These are phyloP conservation scores for Nomada hirtipes DNA, from an alignment of 2,888 invertebrate species.

Conservation along the genomic window DNA sequence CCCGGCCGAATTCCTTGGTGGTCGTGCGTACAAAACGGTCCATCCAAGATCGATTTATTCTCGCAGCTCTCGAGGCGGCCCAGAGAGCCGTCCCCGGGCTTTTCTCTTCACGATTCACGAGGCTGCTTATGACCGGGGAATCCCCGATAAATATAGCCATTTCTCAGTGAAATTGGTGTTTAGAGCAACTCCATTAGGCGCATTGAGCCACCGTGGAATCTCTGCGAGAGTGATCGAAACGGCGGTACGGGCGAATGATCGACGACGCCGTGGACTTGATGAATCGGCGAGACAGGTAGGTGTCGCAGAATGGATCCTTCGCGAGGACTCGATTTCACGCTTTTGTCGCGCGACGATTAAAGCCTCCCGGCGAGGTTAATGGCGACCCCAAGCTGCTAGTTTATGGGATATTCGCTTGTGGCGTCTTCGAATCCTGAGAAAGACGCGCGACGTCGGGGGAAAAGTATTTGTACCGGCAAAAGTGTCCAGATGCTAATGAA, in stretches of 20 bases:
- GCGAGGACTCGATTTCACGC: background rate
- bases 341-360: too few relatives aligned
- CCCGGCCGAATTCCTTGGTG: slow-evolving; percentile 63
- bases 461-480: too few relatives aligned
- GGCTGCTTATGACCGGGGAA: background rate
- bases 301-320: background rate
- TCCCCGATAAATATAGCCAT: slow-evolving; percentile 29
- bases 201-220: background rate
- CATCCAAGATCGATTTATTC: slow-evolving; percentile 57
- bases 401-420: too few relatives aligned
- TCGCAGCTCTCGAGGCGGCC: slow-evolving; percentile 8
- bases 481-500: background rate
- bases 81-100: background rate
- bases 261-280: background rate
- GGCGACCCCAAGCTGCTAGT: too few relatives aligned
- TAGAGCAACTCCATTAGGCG: slow-evolving; percentile 21
- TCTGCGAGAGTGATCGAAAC: background rate
- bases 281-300: background rate
- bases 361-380: too few relatives aligned
- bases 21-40: slow-evolving; percentile 62
- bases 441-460: too few relatives aligned
- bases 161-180: background rate
- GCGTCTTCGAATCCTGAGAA: too few relatives aligned
- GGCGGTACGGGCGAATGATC: background rate
- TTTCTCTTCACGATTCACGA: background rate